Evolutionary conservation across 64 coral and sea anemone species (phyloP), one percentile per base, ranked within the genome.

Genomic region (Orbicella faveolata): DNA sequence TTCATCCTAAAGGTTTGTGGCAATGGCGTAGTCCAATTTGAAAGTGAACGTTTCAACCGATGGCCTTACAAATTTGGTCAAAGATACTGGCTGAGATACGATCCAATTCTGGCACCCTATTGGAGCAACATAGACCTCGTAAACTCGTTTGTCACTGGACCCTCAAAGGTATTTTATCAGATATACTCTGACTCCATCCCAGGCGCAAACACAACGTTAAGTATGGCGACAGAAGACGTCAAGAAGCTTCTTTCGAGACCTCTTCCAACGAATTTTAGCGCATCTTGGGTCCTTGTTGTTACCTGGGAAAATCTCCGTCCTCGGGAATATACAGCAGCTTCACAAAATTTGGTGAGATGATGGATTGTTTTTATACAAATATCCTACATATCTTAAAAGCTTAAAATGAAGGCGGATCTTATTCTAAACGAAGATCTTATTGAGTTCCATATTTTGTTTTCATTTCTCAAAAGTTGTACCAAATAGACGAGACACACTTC

Each of bases 41-140:
- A 80, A 59, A 30, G 23, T 5, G 35, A 78, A 0, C 80, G 89
- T 78, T 34, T 52, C n/a, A 36, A 54, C 52, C 54, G 89, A 79
- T 90, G 89, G 89, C 89, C 89, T 20, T 90, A 81, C 79, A 90
- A 90, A 44, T 90, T 90, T 73, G 89, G 89, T 14, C 89, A 90
- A 30, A 73, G 77, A 52, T 90, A 74, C 20, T 77, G 62, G 59
- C 63, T 90, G 9, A 73, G 73, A 34, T 17, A 52, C 20, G n/a
- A 90, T 48, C 36, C 77, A 65, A 73, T 90, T 51, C 36, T 90
- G 9, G 89, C 89, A 9, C 44, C 78, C 19, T 90, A 90, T 21
- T 90, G 89, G 89, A 54, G 77, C 16, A 36, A 75, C 51, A 69
- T 76, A 57, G 73, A 88, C 53, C 18, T 21, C 14, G 55, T 12